Evolutionary conservation across 2,113 vertebrate genomes (phyloP).

Genomic region (Oncorhynchus nerka): DNA sequence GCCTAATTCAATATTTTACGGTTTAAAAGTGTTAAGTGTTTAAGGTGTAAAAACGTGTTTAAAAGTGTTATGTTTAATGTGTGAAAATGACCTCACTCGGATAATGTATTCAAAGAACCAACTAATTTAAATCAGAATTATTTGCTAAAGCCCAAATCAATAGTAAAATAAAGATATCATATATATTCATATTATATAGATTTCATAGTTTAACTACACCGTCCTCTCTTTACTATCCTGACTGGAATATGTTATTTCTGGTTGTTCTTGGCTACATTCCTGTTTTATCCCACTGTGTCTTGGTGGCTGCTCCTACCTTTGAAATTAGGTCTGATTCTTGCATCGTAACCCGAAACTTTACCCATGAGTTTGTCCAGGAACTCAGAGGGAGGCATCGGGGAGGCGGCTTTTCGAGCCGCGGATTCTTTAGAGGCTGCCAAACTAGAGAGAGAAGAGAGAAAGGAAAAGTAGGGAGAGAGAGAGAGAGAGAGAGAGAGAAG

Average conservation of each 20-base stretch:
- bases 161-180: no score
- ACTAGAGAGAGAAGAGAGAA: constrained; percentile 67
- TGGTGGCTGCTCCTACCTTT: constrained; percentile 85
- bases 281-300: constrained; percentile 63
- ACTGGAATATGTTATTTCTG: constrained; percentile 21
- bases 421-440: constrained; percentile 96
- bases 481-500: no score
- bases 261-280: constrained; percentile 70
- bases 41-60: no score
- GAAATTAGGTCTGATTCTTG: constrained; percentile 97
- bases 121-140: constrained; percentile 37
- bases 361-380: constrained; percentile 99
- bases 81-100: no score
- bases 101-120: constrained; percentile 52
- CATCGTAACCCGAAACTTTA: constrained; percentile 95
- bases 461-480: neutral
- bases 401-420: constrained; percentile 86
- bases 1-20: constrained; percentile 19
- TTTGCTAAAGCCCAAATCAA: neutral
- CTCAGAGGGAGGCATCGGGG: constrained; percentile 95
- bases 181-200: no score
- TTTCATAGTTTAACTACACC: neutral
- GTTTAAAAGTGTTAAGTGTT: neutral
- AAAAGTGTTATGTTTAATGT: no score
- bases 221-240: neutral